These are phyloP conservation scores for Tetragnatha montana DNA, from an alignment of 2,888 invertebrate genomes.

Conservation along the genomic window DNA sequence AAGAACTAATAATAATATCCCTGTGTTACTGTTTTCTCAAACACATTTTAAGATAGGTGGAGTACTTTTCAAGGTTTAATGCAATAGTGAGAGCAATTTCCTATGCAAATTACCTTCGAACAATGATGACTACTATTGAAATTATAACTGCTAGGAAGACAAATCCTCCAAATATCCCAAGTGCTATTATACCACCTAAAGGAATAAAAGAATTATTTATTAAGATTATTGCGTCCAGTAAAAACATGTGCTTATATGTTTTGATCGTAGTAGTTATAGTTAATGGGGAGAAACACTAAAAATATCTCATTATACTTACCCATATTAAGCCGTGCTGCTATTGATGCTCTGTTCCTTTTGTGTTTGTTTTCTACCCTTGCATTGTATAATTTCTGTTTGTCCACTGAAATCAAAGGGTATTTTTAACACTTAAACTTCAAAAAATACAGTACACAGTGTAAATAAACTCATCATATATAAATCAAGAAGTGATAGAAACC, in stretches of 20 bases:
- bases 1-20: too few relatives aligned
- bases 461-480: too few relatives aligned
- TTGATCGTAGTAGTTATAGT: too few relatives aligned
- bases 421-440: not conserved
- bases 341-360: conserved; percentile 62
- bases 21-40: too few relatives aligned
- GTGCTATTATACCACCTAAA: conserved; percentile 86
- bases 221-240: not conserved
- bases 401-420: conserved; percentile 43
- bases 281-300: not conserved
- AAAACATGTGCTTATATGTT: not conserved
- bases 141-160: conserved; percentile 92
- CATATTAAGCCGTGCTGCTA: conserved; percentile 72
- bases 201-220: not conserved
- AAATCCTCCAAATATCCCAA: conserved; percentile 91
- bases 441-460: too few relatives aligned
- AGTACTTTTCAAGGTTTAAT: not conserved
- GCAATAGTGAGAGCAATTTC: not conserved
- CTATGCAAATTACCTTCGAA: conserved; percentile 84
- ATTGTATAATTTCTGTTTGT: conserved; percentile 61
- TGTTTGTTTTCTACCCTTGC: conserved; percentile 52
- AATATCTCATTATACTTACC: conserved; percentile 70
- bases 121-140: conserved; percentile 90
- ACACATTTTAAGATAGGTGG: too few relatives aligned
- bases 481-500: too few relatives aligned